phyloP scores from a whole-genome alignment of 2,113 vertebrate species.

The Coryphaenoides rupestris region DNA sequence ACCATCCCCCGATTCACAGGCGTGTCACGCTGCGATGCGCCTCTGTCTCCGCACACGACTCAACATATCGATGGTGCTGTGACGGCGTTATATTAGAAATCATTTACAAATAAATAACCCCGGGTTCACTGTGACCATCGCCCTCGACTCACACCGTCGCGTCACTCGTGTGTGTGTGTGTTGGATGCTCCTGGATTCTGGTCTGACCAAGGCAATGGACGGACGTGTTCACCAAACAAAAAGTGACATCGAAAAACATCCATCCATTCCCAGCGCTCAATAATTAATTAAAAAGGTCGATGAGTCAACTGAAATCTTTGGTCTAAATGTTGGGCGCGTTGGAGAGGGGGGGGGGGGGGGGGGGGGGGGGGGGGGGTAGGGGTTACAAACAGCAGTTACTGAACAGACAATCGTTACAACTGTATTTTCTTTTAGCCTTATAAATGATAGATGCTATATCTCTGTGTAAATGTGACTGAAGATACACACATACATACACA shows the following conservation, averaged over 20 bases:
- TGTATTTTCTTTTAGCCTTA: slow-evolving; percentile 16
- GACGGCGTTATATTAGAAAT: not conserved
- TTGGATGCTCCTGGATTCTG: slow-evolving; percentile 33
- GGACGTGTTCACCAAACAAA: not conserved
- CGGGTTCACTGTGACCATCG: not conserved
- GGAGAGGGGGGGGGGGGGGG: slow-evolving; percentile 8
- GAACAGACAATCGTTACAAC: slow-evolving; percentile 19
- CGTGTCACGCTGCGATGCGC: too few species aligned
- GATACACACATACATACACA: slow-evolving; percentile 17
- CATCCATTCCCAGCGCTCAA: slow-evolving; percentile 36
- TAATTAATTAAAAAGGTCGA: slow-evolving; percentile 28
- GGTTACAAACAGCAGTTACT: slow-evolving; percentile 17
- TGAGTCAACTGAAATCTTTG: slow-evolving; percentile 73
- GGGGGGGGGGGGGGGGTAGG: slow-evolving; percentile 2
- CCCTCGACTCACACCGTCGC: slow-evolving; percentile 25
- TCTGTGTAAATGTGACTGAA: slow-evolving; percentile 20
- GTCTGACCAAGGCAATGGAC: slow-evolving; percentile 34
- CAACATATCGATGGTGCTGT: too few species aligned
- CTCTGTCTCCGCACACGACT: too few species aligned
- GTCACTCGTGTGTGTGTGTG: too few species aligned
- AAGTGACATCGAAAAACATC: slow-evolving; percentile 17
- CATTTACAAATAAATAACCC: not conserved
- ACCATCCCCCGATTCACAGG: too few species aligned
- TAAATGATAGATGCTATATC: slow-evolving; percentile 19
- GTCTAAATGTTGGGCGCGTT: slow-evolving; percentile 56